Conservation (phyloP, 2,113 vertebrate genomes). For the Gavialis gangeticus region DNA sequence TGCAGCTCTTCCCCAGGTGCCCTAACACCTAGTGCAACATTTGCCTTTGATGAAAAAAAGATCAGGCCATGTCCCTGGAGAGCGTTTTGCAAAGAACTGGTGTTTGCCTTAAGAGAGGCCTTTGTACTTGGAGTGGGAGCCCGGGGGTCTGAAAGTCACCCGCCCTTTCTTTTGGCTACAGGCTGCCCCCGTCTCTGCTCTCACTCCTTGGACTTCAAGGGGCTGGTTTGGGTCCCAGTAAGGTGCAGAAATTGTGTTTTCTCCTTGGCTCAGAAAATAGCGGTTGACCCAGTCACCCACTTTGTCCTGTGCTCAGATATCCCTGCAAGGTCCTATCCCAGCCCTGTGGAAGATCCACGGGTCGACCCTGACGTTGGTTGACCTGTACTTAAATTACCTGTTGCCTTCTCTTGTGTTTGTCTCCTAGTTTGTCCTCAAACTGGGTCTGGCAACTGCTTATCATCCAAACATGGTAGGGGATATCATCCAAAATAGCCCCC, state of each 20-base stretch:
- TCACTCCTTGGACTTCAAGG: rapidly evolving
- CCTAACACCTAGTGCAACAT: constrained; percentile 47
- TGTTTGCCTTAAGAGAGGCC: constrained; percentile 68
- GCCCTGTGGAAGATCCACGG: neutral
- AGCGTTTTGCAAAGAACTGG: constrained; percentile 50
- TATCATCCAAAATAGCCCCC: neutral
- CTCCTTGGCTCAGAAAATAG: neutral
- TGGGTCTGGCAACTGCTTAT: neutral
- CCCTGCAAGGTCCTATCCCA: neutral
- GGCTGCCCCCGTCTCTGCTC: neutral
- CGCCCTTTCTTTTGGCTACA: neutral
- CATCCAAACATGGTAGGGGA: neutral
- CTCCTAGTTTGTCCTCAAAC: neutral
- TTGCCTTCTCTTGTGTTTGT: neutral
- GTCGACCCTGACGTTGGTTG: neutral
- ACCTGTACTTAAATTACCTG: neutral
- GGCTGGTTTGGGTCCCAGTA: neutral
- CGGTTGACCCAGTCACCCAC: neutral
- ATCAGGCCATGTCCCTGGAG: constrained; percentile 65
- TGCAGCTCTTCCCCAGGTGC: neutral
- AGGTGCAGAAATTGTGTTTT: neutral
- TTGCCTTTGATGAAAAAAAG: constrained; percentile 69
- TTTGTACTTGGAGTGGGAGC: constrained; percentile 66
- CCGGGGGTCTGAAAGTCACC: neutral
- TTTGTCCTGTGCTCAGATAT: neutral